Evolutionary conservation across 64 coral and sea anemone species (phyloP), one percentile per base, ranked within the genome.

Genomic region (Porites lutea): DNA sequence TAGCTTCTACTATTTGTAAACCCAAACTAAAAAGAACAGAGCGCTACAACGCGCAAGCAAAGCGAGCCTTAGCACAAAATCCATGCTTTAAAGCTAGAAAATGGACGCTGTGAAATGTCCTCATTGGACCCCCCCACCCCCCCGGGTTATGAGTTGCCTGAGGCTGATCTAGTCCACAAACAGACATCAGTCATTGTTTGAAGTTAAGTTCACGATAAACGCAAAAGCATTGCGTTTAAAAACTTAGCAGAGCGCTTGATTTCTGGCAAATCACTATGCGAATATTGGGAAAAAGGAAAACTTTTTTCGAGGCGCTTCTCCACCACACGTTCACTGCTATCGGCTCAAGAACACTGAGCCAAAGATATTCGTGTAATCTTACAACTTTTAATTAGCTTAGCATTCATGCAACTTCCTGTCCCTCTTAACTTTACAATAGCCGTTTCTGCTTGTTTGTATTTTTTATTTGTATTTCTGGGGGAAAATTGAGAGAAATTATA

Each of bases 361-460:
- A 12, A 19, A 68, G 81, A 49, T 84, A 84, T 84, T 84, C 81
- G 45, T 84, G 81, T 84, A 84, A 84, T 84, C 81, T 69, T 69
- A 69, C 81, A 68, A 84, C 48, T 48, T 84, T 84, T 84, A 84
- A 84, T 84, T 84, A 69, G 81, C 81, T 84, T 84, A 84, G 81
- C 63, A 68, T 84, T 84, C 81, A 69, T 68, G 81, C 64, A 52
- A 84, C 81, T 69, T 84, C 81, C 81, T 84, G 81, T 84, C 81
- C 81, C 63, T 84, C 81, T 84, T 63, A 52, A 84, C 45, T 50
- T 69, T 57, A 57, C 12, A 68, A 84, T 52, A 68, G 81, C 52
- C n/a, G 67, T 82, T 21, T 23, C 15, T 84, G 4, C 64, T 69
- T 68, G 9, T 48, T 20, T 68, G 16, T 49, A 49, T 50, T 83